A percentile compares a stretch with the other conserved stretches of the same genome.
Evolutionary conservation across 53 echinoderm and acorn worm genomes (phyloP).

Genomic region (Apostichopus leukothele): DNA sequence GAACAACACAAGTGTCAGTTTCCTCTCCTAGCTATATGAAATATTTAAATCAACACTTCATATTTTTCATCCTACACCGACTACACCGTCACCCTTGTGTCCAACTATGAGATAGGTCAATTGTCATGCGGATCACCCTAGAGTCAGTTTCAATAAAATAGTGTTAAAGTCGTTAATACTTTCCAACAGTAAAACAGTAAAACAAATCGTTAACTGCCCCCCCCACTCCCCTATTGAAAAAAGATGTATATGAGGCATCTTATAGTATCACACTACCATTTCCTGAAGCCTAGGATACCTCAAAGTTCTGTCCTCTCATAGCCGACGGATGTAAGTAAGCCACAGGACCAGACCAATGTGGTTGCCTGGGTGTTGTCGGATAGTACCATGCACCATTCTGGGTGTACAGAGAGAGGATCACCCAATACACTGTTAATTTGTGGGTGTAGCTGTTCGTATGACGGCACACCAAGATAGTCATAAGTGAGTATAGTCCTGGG

Average conservation of each 20-base stretch:
- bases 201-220: background rate
- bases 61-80: too few relatives aligned
- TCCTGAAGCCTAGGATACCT: background rate
- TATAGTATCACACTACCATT: background rate
- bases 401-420: too few relatives aligned
- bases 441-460: background rate
- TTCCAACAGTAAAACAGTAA: background rate
- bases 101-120: background rate
- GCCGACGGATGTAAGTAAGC: too few relatives aligned
- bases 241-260: background rate
- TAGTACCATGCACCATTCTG: background rate
- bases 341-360: background rate
- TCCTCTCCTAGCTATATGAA: too few relatives aligned
- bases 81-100: background rate
- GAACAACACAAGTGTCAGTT: background rate
- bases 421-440: background rate
- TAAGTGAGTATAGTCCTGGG: conserved; percentile 19
- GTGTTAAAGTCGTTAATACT: too few relatives aligned
- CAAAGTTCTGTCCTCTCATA: too few relatives aligned
- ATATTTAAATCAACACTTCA: background rate
- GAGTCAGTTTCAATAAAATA: background rate
- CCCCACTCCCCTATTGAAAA: too few relatives aligned
- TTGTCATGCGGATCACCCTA: background rate
- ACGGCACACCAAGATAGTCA: conserved; percentile 21
- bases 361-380: background rate